Base-by-base conservation (phyloP, 2,888 invertebrate genomes). In the Osmoderma eremita region DNA sequence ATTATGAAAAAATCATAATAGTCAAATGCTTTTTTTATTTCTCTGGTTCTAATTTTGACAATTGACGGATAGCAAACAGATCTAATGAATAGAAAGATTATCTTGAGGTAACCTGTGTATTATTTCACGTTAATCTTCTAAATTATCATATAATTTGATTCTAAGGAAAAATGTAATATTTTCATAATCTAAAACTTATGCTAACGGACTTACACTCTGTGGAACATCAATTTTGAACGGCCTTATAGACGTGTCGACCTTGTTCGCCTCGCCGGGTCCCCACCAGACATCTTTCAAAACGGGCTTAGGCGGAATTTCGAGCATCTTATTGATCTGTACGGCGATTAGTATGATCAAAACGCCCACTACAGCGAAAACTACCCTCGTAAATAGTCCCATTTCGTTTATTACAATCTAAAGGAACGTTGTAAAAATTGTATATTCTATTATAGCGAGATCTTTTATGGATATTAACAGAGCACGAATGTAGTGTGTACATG, bases 201-300 rank as follows among this genome's bases (percentile, higher is more conserved):
- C 30, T 30, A 15, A 18, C 54, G 2, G 10, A 48, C 69, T 83
- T 80, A 89, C 89, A 81, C 85, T 81, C 75, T 87, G 83, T 0
- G 86, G 76, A 70, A 89, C 84, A 61, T 86, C 83, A 70, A 90
- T 86, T 74, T 83, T 81, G 74, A 86, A 90, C 0, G 86, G 85
- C 66, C 82, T 83, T 58, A 90, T 84, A 18, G 84, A 82, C 1
- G 78, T 75, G 73, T 88, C 86, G 22, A 81, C 82, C 17, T 84
- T 78, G 50, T 79, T 79, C 22, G 78, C 79, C 20, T 82, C 75
- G 2, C 65, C 65, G 2, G 48, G 42, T 2, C 65, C 65, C 65
- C 65, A 65, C 65, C 65, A 65, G n/a, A 30, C 48, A 13, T 65
- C 17, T 17, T 54, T 17, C 8, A 65, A 12, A 3, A 45, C 24